Conservation (phyloP, 2,797 vertebrate genomes). For the Pseudomugil gertrudae region DNA sequence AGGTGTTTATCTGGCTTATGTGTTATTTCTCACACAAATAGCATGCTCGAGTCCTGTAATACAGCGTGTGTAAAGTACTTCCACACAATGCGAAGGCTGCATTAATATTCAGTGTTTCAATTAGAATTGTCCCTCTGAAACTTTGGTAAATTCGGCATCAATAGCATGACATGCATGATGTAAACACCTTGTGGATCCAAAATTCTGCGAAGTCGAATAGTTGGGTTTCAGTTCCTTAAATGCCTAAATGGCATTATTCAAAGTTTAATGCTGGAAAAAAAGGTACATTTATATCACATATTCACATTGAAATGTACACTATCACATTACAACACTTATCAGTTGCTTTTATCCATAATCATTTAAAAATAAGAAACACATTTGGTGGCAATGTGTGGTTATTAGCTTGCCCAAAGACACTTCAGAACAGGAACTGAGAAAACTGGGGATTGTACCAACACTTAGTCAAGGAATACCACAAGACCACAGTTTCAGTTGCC, state of each 20-base stretch:
- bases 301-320: not conserved
- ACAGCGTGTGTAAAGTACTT: not conserved
- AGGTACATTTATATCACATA: not conserved
- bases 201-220: conserved; percentile 24
- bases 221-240: conserved; percentile 59
- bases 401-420: not conserved
- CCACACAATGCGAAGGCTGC: not conserved
- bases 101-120: not conserved
- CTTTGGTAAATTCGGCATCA: not conserved
- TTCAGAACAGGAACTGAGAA: not conserved
- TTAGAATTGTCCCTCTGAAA: not conserved
- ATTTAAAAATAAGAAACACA: not conserved
- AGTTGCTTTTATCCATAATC: not conserved
- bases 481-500: not conserved
- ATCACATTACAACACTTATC: not conserved
- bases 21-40: not conserved
- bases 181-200: not conserved
- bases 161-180: not conserved
- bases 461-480: not conserved
- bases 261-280: not conserved
- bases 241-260: not conserved
- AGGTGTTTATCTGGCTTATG: not conserved
- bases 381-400: not conserved
- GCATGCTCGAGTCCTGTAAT: not conserved
- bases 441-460: not conserved